Base-by-base conservation (phyloP, 1,140 invertebrate genomes). In the Planococcus citri region DNA sequence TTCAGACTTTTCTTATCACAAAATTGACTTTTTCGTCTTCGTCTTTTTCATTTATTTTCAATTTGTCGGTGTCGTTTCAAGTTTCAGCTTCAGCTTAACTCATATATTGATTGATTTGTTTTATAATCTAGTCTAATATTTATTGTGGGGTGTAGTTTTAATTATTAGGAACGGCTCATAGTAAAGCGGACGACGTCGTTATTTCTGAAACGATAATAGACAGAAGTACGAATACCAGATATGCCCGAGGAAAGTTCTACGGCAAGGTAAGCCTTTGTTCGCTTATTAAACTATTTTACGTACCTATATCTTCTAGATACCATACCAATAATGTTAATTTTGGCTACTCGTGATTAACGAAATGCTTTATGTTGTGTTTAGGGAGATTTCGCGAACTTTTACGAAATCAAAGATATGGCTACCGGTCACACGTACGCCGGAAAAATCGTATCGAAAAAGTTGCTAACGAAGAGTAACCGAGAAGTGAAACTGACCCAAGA, bases 311-410 rank as follows among this genome's bases (percentile, higher is more conserved):
- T 14, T 51, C 14, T 14, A n/a, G n/a, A 51, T 14, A 51, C n/a
- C n/a, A n/a, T n/a, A n/a, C 41, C n/a, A 14, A 51, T n/a, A 14
- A n/a, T n/a, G n/a, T n/a, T n/a, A n/a, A n/a, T n/a, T n/a, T n/a
- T n/a, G n/a, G n/a, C n/a, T n/a, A n/a, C n/a, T n/a, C n/a, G n/a
- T n/a, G n/a, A n/a, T n/a, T n/a, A n/a, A n/a, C n/a, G n/a, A n/a
- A n/a, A n/a, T n/a, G n/a, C n/a, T n/a, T n/a, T n/a, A n/a, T n/a
- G n/a, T n/a, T n/a, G n/a, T n/a, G n/a, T 33, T 33, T 78, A 99
- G 93, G 97, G 96, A 77, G 97, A 95, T n/a, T 99, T 99, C 86
- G 97, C 95, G 78, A 94, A 91, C 87, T 98, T 96, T 78, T 99
- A 97, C 80, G 96, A 99, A 80, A 88, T 98, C 27, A 87, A 85